Conservation (phyloP, 2,113 vertebrate genomes). For the Lagopus leucura region DNA sequence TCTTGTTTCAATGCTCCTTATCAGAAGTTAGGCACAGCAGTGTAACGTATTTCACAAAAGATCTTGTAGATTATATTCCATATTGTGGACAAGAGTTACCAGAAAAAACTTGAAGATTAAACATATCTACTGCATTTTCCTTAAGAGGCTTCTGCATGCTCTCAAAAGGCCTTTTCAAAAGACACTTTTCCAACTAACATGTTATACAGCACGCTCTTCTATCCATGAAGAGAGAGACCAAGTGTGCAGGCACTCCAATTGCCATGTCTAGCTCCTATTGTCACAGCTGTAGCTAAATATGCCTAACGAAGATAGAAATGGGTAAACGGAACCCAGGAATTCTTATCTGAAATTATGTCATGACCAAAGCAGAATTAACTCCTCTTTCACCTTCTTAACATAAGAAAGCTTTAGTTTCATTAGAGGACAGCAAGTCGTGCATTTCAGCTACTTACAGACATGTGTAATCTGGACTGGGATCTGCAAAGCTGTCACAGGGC, state of each 20-base stretch:
- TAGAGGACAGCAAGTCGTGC: background rate
- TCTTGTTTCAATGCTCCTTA: background rate
- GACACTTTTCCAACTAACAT: background rate
- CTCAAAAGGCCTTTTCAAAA: background rate
- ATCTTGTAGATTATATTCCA: background rate
- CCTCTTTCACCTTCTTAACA: background rate
- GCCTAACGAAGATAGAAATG: background rate
- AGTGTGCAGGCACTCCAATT: background rate
- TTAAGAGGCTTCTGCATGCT: background rate
- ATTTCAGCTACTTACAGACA: conserved; percentile 85
- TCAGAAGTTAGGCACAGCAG: background rate
- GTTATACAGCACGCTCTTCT: background rate
- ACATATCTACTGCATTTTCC: background rate
- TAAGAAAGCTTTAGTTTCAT: background rate
- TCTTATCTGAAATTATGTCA: background rate
- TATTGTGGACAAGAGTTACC: background rate
- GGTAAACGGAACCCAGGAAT: background rate
- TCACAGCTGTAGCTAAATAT: background rate
- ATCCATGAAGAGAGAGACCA: background rate
- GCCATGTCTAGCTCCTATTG: background rate
- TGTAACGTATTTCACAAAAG: background rate
- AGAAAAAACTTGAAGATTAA: background rate
- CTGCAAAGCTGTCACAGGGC: conserved; percentile 89
- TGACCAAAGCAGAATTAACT: background rate
- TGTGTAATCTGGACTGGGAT: conserved; percentile 98